Percentiles rank a stretch among this genome's conserved stretches.
Evolutionary conservation across 1,140 invertebrate genomes (phyloP).

Genomic region (Batillaria attramentaria): DNA sequence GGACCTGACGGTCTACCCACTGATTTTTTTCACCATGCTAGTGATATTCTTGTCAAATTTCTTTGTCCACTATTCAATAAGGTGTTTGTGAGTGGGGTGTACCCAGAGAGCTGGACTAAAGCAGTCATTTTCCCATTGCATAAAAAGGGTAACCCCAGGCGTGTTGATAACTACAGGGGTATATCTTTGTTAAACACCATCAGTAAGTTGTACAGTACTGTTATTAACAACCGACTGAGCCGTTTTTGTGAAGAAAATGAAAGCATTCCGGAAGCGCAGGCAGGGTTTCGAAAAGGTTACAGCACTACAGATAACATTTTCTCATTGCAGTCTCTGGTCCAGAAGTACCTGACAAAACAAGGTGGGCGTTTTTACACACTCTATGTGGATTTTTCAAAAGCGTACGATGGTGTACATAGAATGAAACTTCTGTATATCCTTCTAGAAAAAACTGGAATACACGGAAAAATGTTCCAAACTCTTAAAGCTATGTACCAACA

Average conservation of each 20-base stretch:
- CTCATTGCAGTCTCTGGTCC: background rate
- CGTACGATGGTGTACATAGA: too few species aligned
- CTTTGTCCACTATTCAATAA: slow-evolving; percentile 26
- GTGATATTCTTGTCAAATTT: slow-evolving; percentile 9
- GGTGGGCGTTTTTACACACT: background rate
- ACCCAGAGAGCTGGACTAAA: slow-evolving; percentile 18
- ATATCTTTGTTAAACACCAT: slow-evolving; percentile 22
- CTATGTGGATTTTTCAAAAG: slow-evolving; percentile 7
- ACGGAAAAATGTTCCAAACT: too few species aligned
- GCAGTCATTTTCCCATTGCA: slow-evolving; percentile 23
- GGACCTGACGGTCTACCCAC: background rate
- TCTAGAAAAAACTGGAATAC: too few species aligned
- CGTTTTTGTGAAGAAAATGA: slow-evolving; percentile 18
- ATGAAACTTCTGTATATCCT: too few species aligned
- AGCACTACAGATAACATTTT: background rate
- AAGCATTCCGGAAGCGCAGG: background rate
- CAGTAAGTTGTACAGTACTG: slow-evolving; percentile 8
- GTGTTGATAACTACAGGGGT: slow-evolving; percentile 21
- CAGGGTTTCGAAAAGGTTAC: background rate
- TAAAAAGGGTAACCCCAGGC: slow-evolving; percentile 24
- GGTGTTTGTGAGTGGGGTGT: slow-evolving; percentile 14
- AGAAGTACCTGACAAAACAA: too few species aligned
- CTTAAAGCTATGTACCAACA: too few species aligned
- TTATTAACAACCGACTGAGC: slow-evolving; percentile 18
- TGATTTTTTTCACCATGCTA: background rate